A percentile compares a stretch with the other conserved stretches of the same genome.
These are phyloP conservation scores for Xenus cinereus DNA, from an alignment of 2,113 vertebrate genomes.

Conservation along the genomic window DNA sequence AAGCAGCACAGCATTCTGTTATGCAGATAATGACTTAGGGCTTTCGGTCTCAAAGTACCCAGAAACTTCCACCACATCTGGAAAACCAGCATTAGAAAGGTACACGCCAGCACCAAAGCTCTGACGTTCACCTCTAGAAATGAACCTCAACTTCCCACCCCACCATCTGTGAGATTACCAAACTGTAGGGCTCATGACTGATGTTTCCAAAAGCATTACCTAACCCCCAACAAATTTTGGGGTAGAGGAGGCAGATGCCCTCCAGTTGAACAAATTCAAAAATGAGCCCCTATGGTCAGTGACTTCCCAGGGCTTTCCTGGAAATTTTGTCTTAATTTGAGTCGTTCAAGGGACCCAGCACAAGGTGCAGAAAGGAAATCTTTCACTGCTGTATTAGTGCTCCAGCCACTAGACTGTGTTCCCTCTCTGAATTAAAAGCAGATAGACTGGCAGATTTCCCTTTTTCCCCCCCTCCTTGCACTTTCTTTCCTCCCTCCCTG, in stretches of 20 bases:
- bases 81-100: not conserved
- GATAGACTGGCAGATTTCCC: not conserved
- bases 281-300: not conserved
- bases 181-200: not conserved
- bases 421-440: not conserved
- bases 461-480: not conserved
- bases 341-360: not conserved
- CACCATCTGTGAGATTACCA: not conserved
- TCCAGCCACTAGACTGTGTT: not conserved
- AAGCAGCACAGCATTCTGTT: slow-evolving; percentile 1
- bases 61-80: not conserved
- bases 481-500: not conserved
- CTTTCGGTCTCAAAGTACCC: not conserved
- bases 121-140: not conserved
- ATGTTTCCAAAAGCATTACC: not conserved
- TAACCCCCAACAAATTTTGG: not conserved
- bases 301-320: not conserved
- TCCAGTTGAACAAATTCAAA: not conserved
- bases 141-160: not conserved
- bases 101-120: not conserved
- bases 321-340: not conserved
- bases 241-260: not conserved
- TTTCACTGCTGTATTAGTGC: not conserved
- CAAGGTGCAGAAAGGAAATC: not conserved
- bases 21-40: not conserved